Base-by-base conservation (phyloP, 2,888 invertebrate species). In the Uloborus plumipes region DNA sequence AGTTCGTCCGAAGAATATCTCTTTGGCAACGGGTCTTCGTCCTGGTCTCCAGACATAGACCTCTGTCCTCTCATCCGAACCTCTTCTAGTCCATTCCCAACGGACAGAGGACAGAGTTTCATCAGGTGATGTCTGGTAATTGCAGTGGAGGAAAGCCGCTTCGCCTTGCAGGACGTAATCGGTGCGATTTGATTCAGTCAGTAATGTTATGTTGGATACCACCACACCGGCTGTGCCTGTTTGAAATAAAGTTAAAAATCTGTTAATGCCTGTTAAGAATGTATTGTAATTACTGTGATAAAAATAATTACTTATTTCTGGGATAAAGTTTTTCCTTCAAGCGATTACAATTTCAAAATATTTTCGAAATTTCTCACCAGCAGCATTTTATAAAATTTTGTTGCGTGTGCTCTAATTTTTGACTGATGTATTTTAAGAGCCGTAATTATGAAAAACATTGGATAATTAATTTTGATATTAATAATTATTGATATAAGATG, bases 11-110 rank as follows among this genome's bases (percentile, higher is more conserved):
- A 83, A 83, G 50, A 83, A 83, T 31, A 77, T 69, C 50, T 67
- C 83, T 58, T 50, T 83, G 13, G 76, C 77, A 26, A 83, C 77
- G 1, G 83, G 83, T n/a, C 83, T 64, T 13, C 83, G 66, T 6
- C 76, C 76, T 14, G 83, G 83, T 22, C 83, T 72, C 83, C 83
- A 83, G 6, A 83, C 83, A 31, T 83, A 83, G 16, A 83, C 83
- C 39, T 83, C 83, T 1, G 18, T 61, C 16, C 73, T 77, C 16
- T 83, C 83, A n/a, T 83, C 83, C 0, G 83, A 67, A 1, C 77
- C 77, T 22, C 72, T 22, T 13, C 66, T 39, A 22, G 72, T 83
- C 72, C 72, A 77, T 22, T 83, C 83, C 83, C 83, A 83, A 15
- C 73, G 65, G n/a, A 83, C 83, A 1, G 83, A 76, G 16, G 77